phyloP scores from a whole-genome alignment of 2,888 invertebrate genomes.

The Apodemia duryi region DNA sequence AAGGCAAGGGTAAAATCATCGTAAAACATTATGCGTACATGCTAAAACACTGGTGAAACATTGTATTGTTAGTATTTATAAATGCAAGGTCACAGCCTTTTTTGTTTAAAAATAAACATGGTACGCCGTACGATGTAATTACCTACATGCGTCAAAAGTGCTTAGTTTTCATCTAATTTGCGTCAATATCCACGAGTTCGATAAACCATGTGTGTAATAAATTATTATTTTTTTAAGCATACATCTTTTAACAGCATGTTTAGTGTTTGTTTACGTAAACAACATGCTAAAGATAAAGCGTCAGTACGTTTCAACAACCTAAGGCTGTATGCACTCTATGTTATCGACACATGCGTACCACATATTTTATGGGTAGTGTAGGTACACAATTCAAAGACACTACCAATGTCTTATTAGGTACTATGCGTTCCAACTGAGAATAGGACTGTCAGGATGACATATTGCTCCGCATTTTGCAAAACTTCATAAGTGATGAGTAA shows the following conservation, averaged over 20 bases:
- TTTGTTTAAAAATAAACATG: slow-evolving; percentile 2
- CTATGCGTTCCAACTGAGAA: too few relatives aligned
- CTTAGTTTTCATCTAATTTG: slow-evolving; percentile 4
- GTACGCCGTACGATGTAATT: not conserved
- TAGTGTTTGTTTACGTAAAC: slow-evolving; percentile 12
- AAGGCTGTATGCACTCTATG: not conserved
- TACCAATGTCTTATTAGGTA: not conserved
- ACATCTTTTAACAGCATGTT: slow-evolving; percentile 14
- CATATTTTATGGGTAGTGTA: not conserved
- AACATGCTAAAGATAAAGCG: slow-evolving; percentile 8
- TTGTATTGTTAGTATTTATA: not conserved
- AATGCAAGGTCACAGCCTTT: slow-evolving; percentile 2
- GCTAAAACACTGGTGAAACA: not conserved
- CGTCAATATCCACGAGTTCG: slow-evolving; percentile 10
- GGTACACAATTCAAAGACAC: not conserved
- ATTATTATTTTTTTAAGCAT: slow-evolving; percentile 2
- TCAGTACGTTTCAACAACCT: not conserved
- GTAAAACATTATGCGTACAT: not conserved
- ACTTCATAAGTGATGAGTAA: too few relatives aligned
- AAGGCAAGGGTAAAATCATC: not conserved
- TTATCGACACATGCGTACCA: not conserved
- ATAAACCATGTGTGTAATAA: slow-evolving; percentile 7
- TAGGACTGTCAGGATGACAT: too few relatives aligned
- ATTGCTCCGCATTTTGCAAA: too few relatives aligned
- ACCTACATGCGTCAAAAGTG: slow-evolving; percentile 3